Conservation (phyloP, 2,888 invertebrate genomes). For the Pristionchus maxplancki region DNA sequence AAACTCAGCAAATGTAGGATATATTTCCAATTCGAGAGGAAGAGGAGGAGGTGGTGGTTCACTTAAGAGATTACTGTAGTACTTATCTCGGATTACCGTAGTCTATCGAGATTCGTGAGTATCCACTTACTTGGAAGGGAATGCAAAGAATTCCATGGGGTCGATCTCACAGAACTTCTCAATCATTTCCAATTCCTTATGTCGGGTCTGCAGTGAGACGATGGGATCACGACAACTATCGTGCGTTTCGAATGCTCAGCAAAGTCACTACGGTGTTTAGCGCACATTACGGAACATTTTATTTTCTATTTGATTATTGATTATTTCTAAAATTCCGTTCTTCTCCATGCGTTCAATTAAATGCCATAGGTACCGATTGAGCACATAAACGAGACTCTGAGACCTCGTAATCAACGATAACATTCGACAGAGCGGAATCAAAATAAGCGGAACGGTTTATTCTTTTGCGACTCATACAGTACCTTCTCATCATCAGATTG, state of each 20-base stretch:
- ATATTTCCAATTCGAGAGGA: conserved; percentile 60
- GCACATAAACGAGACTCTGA: too few species aligned
- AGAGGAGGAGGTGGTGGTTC: conserved; percentile 55
- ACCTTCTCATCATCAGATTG: background rate
- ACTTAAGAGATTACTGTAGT: conserved; percentile 51
- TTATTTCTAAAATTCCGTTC: too few species aligned
- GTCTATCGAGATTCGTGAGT: background rate
- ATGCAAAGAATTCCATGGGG: conserved; percentile 44
- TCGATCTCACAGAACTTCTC: conserved; percentile 46
- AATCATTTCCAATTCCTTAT: conserved; percentile 35
- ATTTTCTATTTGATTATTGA: too few species aligned
- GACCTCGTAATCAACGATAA: too few species aligned
- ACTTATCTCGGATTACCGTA: background rate
- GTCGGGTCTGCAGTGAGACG: background rate
- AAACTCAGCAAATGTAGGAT: conserved; percentile 66
- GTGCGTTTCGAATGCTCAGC: too few species aligned
- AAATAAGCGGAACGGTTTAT: too few species aligned
- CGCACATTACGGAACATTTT: too few species aligned
- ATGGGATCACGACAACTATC: background rate
- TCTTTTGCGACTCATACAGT: background rate
- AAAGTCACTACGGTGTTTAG: too few species aligned
- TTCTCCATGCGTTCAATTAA: too few species aligned
- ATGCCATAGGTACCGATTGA: too few species aligned
- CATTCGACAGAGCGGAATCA: too few species aligned
- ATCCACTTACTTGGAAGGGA: conserved; percentile 1